Evolutionary conservation across 1,140 invertebrate genomes (phyloP), one percentile per base, ranked within the genome.

Genomic region (Listronotus oregonensis): DNA sequence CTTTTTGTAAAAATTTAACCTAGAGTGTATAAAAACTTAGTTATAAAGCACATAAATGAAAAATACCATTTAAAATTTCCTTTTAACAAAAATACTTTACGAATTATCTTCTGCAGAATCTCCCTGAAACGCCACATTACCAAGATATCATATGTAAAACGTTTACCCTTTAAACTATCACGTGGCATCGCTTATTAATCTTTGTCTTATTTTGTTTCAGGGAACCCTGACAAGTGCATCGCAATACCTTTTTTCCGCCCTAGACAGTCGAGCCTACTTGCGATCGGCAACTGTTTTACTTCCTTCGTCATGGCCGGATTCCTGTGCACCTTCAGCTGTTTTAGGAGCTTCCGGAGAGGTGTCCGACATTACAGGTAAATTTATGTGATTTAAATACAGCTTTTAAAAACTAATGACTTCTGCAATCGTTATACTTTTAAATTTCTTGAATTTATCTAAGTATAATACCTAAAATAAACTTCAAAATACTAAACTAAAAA

Each of bases 251-350:
- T 80, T 83, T 72, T 75, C 77, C 61, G 81, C 84, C n/a, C 79
- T 85, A 63, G 81, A 83, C 64, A 81, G 83, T 12, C 71, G 82
- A 12, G 84, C 83, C 6, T 83, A 78, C 64, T 78, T 85, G 64
- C 76, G 81, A 43, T 79, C 79, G 15, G 80, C 85, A 56, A 82
- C 80, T 50, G 80, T 87, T 54, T 73, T 85, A 50, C 78, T 86
- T 56, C 85, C 85, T 4, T 69, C 76, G 27, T 77, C 78, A 27
- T 87, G 85, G 85, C 79, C 82, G 39, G 80, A 81, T 67, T 77
- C 77, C 17, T 85, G 80, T 72, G 76, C 79, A 8, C 73, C 73
- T 15, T 72, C 70, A 54, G 63, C 65, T 32, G 77, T 80, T 18
- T 54, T 70, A n/a, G 74, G 77, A 12, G 75, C 79, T 18, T 77